Conservation (phyloP, 2,113 vertebrate genomes). For the Recurvirostra avosetta region DNA sequence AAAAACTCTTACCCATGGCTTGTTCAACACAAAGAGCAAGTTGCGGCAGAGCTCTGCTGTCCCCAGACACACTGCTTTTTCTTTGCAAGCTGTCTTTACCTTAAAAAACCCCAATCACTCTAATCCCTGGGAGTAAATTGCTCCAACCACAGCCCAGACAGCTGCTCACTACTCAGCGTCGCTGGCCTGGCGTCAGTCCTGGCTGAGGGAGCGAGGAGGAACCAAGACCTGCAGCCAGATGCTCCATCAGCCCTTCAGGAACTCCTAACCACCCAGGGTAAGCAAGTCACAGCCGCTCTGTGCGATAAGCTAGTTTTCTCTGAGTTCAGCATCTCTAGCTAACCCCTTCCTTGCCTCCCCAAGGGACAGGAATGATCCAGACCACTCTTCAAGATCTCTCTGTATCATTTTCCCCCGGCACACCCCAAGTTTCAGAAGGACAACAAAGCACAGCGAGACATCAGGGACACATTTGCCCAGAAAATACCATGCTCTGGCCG, state of each 20-base stretch:
- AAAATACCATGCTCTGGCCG: neutral
- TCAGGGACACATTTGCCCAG: neutral
- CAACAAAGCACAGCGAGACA: neutral
- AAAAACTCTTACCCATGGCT: neutral
- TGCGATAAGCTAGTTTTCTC: neutral
- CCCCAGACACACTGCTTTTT: neutral
- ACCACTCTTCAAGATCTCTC: neutral
- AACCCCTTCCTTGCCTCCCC: neutral
- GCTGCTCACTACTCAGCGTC: neutral
- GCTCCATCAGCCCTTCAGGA: neutral
- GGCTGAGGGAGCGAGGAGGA: neutral
- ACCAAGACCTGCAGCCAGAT: neutral
- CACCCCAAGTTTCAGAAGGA: neutral
- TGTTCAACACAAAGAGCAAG: neutral
- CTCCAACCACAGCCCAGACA: slow-evolving; percentile 1
- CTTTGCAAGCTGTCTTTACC: slow-evolving; percentile 3
- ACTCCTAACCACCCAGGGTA: neutral
- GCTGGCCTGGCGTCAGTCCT: neutral
- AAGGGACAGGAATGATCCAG: neutral
- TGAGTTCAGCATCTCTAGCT: neutral
- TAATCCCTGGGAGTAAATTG: neutral
- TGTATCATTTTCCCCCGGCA: neutral
- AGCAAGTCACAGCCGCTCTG: neutral
- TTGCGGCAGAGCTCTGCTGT: neutral
- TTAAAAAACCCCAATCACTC: slow-evolving; percentile 14